phyloP scores from a whole-genome alignment of 2,113 vertebrate genomes.

The Edolisoma coerulescens region DNA sequence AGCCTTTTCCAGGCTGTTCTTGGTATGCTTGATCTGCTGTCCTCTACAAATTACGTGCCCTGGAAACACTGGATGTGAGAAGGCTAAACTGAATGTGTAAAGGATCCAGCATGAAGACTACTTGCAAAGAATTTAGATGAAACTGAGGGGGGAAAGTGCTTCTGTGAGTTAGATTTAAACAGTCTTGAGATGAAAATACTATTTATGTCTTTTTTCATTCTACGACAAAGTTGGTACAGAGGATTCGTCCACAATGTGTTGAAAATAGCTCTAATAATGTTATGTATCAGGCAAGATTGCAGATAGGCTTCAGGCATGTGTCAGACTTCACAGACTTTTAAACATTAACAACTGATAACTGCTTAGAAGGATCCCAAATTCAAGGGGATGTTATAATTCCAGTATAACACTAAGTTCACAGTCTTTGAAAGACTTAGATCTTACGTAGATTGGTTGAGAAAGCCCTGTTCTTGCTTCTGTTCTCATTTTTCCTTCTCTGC shows the following conservation, averaged over 20 bases:
- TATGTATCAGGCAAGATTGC: not conserved
- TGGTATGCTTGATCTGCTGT: rapidly evolving
- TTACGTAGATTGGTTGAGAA: not conserved
- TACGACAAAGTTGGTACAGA: not conserved
- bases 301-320: not conserved
- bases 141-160: not conserved
- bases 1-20: not conserved
- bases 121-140: not conserved
- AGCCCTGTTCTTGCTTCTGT: not conserved
- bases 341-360: not conserved
- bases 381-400: not conserved
- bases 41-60: not conserved
- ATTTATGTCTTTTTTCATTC: not conserved
- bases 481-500: not conserved
- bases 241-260: not conserved
- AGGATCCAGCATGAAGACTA: not conserved
- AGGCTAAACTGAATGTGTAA: not conserved
- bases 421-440: not conserved
- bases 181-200: not conserved
- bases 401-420: not conserved
- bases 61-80: not conserved
- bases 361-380: not conserved
- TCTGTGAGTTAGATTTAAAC: not conserved
- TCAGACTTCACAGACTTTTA: not conserved
- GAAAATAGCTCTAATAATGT: not conserved